Base-by-base conservation (phyloP, 1,140 invertebrate genomes). In the Drosophila takahashii region DNA sequence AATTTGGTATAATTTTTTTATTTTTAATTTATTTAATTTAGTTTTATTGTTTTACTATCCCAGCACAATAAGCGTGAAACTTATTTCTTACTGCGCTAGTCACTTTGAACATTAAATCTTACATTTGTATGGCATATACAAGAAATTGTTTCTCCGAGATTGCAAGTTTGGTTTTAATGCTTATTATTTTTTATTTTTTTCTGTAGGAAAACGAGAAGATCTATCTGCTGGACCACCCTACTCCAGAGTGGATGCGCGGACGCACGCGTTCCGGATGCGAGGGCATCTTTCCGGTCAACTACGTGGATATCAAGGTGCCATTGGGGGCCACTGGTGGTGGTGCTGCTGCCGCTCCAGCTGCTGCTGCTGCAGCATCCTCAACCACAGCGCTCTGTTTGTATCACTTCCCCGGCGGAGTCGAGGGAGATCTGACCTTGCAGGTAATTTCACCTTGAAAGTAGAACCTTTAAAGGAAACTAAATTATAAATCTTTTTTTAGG, bases 221-320 rank as follows among this genome's bases (percentile, higher is more conserved):
- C 41, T 93, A 95, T 62, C 92, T 97, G 61, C 81, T 95, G 50
- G 93, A 94, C 70, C 93, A 94, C 71, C 92, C 97, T 7, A 96
- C 97, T 81, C 93, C 95, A n/a, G 95, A 96, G 66, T 98, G 97
- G 97, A 89, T 96, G 61, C 94, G 94, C 62, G 97, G 97, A 3
- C 94, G 93, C 76, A 93, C 94, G 80, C 93, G 93, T 32, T 91
- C 84, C 44, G 94, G 94, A 16, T 92, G 92, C 51, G 95, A 95
- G 90, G 97, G 97, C 48, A 95, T 97, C 59, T 97, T 97, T 93
- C 97, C 97, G 1, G 92, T 93, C 16, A 96, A 95, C 89, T 97
- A 96, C 93, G 94, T 97, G 44, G 94, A 97, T 64, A 92, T 97
- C 44, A 95, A 95, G 89, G 93, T 96, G 77, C 96, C 96, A 45